phyloP scores from a whole-genome alignment of 1,140 invertebrate genomes.

The Ostrea edulis region DNA sequence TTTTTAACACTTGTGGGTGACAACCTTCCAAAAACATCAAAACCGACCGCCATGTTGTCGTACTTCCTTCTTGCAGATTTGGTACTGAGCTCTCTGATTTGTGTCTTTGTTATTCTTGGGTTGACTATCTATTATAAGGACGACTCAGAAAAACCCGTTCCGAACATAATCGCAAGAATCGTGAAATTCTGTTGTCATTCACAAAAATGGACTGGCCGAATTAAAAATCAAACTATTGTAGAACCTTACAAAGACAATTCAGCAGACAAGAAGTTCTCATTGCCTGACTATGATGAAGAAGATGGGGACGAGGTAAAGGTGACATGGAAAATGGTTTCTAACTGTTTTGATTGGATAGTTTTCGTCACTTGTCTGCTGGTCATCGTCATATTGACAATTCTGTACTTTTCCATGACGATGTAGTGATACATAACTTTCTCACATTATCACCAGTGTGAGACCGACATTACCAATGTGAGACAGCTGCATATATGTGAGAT shows the following conservation, averaged over 20 bases:
- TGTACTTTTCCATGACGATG: background rate
- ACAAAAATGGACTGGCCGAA: background rate
- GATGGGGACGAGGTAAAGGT: background rate
- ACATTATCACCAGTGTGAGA: too few species aligned
- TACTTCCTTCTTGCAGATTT: slow-evolving; percentile 50
- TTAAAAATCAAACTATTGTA: background rate
- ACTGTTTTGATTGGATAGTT: background rate
- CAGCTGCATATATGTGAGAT: too few species aligned
- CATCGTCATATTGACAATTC: background rate
- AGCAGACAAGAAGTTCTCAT: background rate
- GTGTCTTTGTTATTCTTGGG: slow-evolving; percentile 45
- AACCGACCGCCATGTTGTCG: slow-evolving; percentile 38
- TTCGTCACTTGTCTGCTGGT: background rate
- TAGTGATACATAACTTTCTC: background rate
- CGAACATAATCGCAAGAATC: background rate
- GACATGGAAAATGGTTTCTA: slow-evolving; percentile 27
- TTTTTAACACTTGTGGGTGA: slow-evolving; percentile 49
- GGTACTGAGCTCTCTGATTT: slow-evolving; percentile 45
- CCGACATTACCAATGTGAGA: too few species aligned
- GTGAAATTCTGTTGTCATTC: slow-evolving; percentile 19
- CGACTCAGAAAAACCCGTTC: slow-evolving; percentile 2
- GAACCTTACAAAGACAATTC: background rate
- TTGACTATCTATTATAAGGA: slow-evolving; percentile 17
- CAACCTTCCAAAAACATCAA: slow-evolving; percentile 44
- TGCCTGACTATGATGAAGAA: background rate